Evolutionary conservation across 2,797 vertebrate species (phyloP).

Genomic region (Vireo griseus): DNA sequence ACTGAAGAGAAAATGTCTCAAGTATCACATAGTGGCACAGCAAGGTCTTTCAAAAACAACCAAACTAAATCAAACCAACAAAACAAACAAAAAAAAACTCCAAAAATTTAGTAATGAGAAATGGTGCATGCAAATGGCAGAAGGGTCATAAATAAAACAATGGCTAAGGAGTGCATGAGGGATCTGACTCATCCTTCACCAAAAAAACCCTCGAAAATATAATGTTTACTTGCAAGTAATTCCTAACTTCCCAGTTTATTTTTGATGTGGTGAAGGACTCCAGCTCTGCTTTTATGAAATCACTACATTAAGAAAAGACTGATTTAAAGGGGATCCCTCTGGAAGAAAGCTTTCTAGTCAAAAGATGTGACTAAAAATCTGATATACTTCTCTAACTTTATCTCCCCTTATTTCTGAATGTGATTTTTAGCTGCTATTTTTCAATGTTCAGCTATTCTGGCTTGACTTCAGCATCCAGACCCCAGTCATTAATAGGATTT

Average conservation of each 20-base stretch:
- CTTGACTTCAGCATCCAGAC: neutral
- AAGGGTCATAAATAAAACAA: neutral
- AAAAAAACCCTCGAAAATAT: neutral
- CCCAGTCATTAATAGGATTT: neutral
- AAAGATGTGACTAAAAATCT: neutral
- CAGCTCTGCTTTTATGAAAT: neutral
- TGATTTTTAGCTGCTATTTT: neutral
- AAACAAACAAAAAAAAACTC: rapidly evolving
- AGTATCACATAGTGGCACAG: neutral
- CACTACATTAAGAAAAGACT: neutral
- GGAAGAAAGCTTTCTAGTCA: neutral
- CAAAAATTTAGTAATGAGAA: neutral
- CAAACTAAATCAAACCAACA: neutral
- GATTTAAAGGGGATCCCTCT: neutral
- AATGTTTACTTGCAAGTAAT: neutral
- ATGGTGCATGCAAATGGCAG: neutral
- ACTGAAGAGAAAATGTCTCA: neutral
- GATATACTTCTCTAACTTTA: neutral
- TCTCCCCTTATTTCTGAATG: neutral
- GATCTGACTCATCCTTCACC: neutral
- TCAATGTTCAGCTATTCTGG: neutral
- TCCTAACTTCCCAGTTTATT: neutral
- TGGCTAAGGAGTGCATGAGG: rapidly evolving
- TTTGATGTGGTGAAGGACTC: neutral
- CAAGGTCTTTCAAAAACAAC: neutral